A percentile compares a stretch with the other conserved stretches of the same genome.
phyloP scores from a whole-genome alignment of 2,888 invertebrate species.

The Drosophila borealis region DNA sequence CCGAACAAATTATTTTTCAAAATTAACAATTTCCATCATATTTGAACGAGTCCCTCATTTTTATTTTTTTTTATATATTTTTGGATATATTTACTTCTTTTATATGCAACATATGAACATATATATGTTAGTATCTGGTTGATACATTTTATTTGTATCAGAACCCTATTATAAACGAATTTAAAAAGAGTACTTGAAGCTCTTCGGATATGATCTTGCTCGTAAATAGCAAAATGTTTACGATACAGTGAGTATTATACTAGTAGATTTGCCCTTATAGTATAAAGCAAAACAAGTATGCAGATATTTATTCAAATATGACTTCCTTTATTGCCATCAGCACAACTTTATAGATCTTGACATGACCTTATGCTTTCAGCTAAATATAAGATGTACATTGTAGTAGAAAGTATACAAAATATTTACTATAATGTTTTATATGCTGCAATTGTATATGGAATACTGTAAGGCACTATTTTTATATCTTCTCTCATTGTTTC shows the following conservation, averaged over 20 bases:
- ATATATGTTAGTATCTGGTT: not conserved
- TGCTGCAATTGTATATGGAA: slow-evolving; percentile 10
- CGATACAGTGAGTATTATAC: slow-evolving; percentile 20
- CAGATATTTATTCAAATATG: slow-evolving; percentile 7
- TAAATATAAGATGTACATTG: not conserved
- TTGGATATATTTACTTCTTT: too few relatives aligned
- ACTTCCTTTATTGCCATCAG: slow-evolving; percentile 8
- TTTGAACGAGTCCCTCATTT: too few relatives aligned
- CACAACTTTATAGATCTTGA: slow-evolving; percentile 3
- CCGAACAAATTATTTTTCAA: too few relatives aligned
- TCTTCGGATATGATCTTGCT: not conserved
- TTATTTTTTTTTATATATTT: too few relatives aligned
- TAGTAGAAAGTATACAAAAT: not conserved
- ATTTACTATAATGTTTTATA: slow-evolving; percentile 1
- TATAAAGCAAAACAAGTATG: slow-evolving; percentile 63
- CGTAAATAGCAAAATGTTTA: slow-evolving; percentile 5
- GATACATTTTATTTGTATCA: not conserved
- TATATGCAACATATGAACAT: not conserved
- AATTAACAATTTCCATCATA: too few relatives aligned
- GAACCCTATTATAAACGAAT: not conserved
- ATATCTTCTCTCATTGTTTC: slow-evolving; percentile 13
- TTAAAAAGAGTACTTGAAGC: too few relatives aligned
- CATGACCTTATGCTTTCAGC: not conserved
- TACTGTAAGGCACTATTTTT: slow-evolving; percentile 15
- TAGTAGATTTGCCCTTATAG: slow-evolving; percentile 40